Base-by-base conservation (phyloP, 2,888 invertebrate species). In the Callyntrura guangdongensis region DNA sequence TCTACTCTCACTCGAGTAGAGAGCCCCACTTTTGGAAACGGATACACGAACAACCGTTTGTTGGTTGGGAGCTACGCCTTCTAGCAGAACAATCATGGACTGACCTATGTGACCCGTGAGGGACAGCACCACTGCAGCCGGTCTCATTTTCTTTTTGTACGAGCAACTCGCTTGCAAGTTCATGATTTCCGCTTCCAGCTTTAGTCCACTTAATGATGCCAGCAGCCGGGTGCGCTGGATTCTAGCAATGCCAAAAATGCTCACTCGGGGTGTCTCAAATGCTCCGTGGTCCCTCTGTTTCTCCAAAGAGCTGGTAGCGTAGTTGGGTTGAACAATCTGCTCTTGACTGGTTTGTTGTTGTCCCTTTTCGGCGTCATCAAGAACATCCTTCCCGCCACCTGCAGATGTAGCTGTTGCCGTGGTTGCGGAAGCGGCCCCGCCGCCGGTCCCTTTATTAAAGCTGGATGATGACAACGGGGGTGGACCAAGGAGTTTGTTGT, bases 41-140 rank as follows among this genome's bases (percentile, higher is more conserved):
- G 97, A 97, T 56, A 99, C 97, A 94, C 98, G 98, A 0, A 99
- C 99, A 20, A 99, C 98, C 47, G 99, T 99, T 97, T 99, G 98
- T 95, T 98, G 98, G 95, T 96, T 97, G 0, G 98, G 98, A 0
- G 98, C 97, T 9, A 97, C 97, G 25, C 99, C 99, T 95, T 99
- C 99, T 0, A 99, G 95, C 90, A 99, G 95, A 77, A 98, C 98
- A 92, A 99, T 98, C 97, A 97, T 98, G 22, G 98, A 97, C 88
- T 98, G 96, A 0, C 98, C 99, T 22, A 99, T 97, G 95, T 98
- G 98, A 9, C 98, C 98, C 0, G 98, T 97, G 25, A 98, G 95
- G 69, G 98, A 97, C 95, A 97, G 97, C 94, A 98, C 98, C 77
- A 97, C 94, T 11, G 96, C 96, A 0, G 96, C 96, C 0, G 97